Evolutionary conservation across 2,888 invertebrate species (phyloP), one percentile per base, ranked within the genome.

Genomic region (Callosobruchus maculatus): DNA sequence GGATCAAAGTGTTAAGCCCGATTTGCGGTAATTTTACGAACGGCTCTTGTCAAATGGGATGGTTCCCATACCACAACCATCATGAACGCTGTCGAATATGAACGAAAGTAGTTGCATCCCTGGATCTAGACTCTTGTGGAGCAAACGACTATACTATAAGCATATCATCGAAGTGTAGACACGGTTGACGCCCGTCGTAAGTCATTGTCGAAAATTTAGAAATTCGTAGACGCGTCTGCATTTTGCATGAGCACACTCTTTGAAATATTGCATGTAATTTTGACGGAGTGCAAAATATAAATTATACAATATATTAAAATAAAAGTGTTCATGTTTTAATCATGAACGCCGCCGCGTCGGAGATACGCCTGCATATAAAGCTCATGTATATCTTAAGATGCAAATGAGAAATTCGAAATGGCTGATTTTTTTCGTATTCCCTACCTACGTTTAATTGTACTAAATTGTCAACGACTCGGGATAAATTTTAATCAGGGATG

Each of bases 211-310:
- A 49, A 49, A 49, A 49, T 49, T 49, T 49, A 49, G 49, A 49
- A 49, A 49, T 49, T 49, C 49, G 49, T 49, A 70, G 49, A 66
- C 71, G 22, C 73, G 68, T 68, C 70, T 73, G 68, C 73, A 73
- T 73, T 30, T 73, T 70, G 73, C 73, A 73, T 67, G 70, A 22
- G 70, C 49, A 49, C 49, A 49, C 49, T 13, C 49, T 49, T 49
- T 30, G 66, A 74, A 66, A 69, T 74, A 71, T 71, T 22, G 71
- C 71, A 71, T 80, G 80, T 78, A 80, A 80, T 80, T 80, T 80
- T 78, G 79, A 78, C 80, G 76, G 77, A 77, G 78, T 79, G 78
- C 80, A 81, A 80, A 80, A 79, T 49, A 78, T 80, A 80, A 81
- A 79, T 80, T 80, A 73, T 72, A 76, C 78, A 77, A 76, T 77